These are phyloP conservation scores for Drosophila recens DNA, from an alignment of 2,888 invertebrate species.

Conservation along the genomic window DNA sequence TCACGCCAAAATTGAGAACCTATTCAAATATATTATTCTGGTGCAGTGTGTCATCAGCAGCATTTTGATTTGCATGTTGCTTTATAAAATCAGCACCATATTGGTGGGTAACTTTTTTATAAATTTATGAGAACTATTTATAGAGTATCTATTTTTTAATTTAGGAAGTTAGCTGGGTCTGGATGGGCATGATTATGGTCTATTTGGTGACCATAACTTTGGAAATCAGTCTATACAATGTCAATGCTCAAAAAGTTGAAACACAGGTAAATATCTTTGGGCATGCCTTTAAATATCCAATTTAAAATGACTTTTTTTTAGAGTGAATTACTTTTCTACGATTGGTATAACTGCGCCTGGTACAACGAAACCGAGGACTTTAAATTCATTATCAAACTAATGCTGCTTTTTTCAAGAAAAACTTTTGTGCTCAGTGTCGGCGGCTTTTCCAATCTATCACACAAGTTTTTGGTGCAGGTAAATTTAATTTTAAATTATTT, in stretches of 20 bases:
- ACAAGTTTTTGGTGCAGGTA: conserved; percentile 75
- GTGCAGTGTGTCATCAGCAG: conserved; percentile 70
- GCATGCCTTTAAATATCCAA: not conserved
- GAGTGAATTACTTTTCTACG: conserved; percentile 70
- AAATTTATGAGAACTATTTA: too few relatives aligned
- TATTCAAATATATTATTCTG: conserved; percentile 72
- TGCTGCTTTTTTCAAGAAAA: conserved; percentile 73
- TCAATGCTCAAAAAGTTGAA: conserved; percentile 67
- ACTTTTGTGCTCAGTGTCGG: conserved; percentile 69
- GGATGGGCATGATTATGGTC: conserved; percentile 69
- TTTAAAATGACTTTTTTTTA: conserved; percentile 19
- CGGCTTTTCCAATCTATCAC: conserved; percentile 76
- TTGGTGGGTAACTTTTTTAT: conserved; percentile 49
- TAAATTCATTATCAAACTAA: conserved; percentile 70
- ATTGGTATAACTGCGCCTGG: conserved; percentile 80
- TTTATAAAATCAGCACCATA: conserved; percentile 71
- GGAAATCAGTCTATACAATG: conserved; percentile 68
- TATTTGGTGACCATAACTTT: conserved; percentile 63
- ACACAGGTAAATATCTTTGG: conserved; percentile 46
- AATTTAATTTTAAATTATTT: not conserved
- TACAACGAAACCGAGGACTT: conserved; percentile 77
- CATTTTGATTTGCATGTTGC: conserved; percentile 74
- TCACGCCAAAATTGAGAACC: conserved; percentile 59
- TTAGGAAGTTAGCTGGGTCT: conserved; percentile 65
- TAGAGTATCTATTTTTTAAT: not conserved